Percentiles rank a stretch among this genome's conserved stretches.
phyloP scores from a whole-genome alignment of 2,113 vertebrate genomes.

The Corythaixoides concolor region DNA sequence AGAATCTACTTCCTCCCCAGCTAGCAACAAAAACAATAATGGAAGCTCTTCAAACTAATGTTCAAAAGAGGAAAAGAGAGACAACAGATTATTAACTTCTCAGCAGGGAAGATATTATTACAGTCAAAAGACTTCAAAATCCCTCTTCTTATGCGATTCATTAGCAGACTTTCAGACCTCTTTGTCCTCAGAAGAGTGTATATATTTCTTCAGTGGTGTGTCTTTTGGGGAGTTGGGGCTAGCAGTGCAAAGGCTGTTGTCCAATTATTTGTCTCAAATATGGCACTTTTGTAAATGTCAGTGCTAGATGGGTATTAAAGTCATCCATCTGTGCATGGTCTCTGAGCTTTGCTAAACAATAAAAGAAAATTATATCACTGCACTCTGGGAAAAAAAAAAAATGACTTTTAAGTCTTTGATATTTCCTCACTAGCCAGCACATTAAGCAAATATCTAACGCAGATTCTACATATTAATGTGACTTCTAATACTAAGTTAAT shows the following conservation, averaged over 20 bases:
- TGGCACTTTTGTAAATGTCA: conserved; percentile 33
- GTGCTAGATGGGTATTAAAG: conserved; percentile 32
- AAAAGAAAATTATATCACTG: neutral
- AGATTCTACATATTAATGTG: neutral
- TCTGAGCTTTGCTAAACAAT: conserved; percentile 11
- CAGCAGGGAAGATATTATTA: conserved; percentile 27
- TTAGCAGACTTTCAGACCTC: conserved; percentile 35
- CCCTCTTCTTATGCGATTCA: conserved; percentile 10
- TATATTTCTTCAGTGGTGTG: conserved; percentile 5
- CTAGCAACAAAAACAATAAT: conserved; percentile 55
- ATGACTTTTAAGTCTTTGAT: neutral
- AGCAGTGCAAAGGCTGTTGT: conserved; percentile 2
- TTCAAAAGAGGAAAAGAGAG: conserved; percentile 39
- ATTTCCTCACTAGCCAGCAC: neutral
- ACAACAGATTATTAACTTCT: conserved; percentile 62
- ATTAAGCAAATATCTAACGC: neutral
- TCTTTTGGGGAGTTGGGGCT: neutral
- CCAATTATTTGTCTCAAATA: conserved; percentile 32
- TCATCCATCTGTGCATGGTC: conserved; percentile 25
- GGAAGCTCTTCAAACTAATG: conserved; percentile 50
- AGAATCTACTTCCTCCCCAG: conserved; percentile 37
- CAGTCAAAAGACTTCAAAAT: conserved; percentile 35
- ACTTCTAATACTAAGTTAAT: neutral
- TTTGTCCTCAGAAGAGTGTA: neutral
- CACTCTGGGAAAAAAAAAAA: neutral